phyloP scores from a whole-genome alignment of 2,797 vertebrate genomes.

The Amniataba percoides region DNA sequence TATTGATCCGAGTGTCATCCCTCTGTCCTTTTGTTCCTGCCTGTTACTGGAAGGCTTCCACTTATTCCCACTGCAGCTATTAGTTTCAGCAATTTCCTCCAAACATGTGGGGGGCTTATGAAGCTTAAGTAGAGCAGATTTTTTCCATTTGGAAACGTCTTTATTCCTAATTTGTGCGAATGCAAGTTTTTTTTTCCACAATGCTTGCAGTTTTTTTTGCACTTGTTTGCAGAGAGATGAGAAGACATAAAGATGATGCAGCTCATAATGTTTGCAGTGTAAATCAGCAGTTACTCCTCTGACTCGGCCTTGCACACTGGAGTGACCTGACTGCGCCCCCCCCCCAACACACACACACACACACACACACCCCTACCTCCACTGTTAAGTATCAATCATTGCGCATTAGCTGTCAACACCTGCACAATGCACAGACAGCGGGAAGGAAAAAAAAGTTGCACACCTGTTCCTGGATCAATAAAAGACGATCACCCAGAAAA shows the following conservation, averaged over 20 bases:
- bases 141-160: not conserved
- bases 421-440: slow-evolving; percentile 21
- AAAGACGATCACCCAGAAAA: slow-evolving; percentile 1
- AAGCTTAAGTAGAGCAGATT: slow-evolving; percentile 1
- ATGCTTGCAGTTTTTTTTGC: not conserved
- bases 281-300: slow-evolving; percentile 34
- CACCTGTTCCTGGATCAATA: slow-evolving; percentile 60
- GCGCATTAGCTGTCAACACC: slow-evolving; percentile 62
- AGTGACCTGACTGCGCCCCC: slow-evolving; percentile 55
- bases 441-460: slow-evolving; percentile 63
- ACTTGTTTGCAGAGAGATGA: not conserved
- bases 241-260: not conserved
- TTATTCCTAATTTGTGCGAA: slow-evolving; percentile 1
- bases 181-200: not conserved
- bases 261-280: slow-evolving; percentile 13
- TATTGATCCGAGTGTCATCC: slow-evolving; percentile 18
- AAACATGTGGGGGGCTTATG: not conserved
- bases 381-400: slow-evolving; percentile 61
- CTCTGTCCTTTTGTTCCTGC: slow-evolving; percentile 7
- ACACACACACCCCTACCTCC: no score
- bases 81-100: slow-evolving; percentile 15
- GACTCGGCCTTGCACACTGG: slow-evolving; percentile 5
- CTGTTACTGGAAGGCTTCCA: slow-evolving; percentile 3
- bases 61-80: slow-evolving; percentile 37
- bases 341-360: no score